A percentile compares a stretch with the other conserved stretches of the same genome.
These are phyloP conservation scores for Labroides dimidiatus DNA, from an alignment of 2,797 vertebrate species.

Conservation along the genomic window DNA sequence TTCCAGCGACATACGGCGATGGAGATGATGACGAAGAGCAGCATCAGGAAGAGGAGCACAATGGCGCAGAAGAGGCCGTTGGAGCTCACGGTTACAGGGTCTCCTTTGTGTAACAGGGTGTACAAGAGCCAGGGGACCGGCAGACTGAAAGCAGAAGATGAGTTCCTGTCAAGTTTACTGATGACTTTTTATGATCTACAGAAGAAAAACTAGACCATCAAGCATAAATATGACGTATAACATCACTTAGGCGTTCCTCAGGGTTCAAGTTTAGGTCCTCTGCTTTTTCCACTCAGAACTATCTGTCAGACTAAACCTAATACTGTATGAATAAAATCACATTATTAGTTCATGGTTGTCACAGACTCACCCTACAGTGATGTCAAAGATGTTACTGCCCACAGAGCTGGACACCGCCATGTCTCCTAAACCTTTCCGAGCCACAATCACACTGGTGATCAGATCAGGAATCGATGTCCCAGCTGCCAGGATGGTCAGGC, in stretches of 20 bases:
- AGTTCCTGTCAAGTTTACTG: neutral
- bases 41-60: constrained; percentile 96
- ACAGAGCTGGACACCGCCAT: constrained; percentile 97
- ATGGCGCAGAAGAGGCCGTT: constrained; percentile 96
- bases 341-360: no score
- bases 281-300: neutral
- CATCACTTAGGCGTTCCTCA: neutral
- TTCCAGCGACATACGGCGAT: constrained; percentile 92
- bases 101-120: constrained; percentile 81
- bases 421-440: constrained; percentile 93
- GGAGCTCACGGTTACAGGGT: constrained; percentile 90
- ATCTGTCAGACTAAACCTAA: neutral
- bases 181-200: no score
- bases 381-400: constrained; percentile 96
- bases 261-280: neutral
- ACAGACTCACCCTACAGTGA: constrained; percentile 82
- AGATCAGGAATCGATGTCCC: constrained; percentile 96
- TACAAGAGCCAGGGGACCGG: constrained; percentile 93
- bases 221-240: no score
- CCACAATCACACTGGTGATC: constrained; percentile 96
- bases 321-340: no score
- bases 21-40: constrained; percentile 93
- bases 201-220: no score
- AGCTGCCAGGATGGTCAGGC: constrained; percentile 93
- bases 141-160: constrained; percentile 80